Conservation (phyloP, 2,797 vertebrate genomes). For the Molossus molossus region DNA sequence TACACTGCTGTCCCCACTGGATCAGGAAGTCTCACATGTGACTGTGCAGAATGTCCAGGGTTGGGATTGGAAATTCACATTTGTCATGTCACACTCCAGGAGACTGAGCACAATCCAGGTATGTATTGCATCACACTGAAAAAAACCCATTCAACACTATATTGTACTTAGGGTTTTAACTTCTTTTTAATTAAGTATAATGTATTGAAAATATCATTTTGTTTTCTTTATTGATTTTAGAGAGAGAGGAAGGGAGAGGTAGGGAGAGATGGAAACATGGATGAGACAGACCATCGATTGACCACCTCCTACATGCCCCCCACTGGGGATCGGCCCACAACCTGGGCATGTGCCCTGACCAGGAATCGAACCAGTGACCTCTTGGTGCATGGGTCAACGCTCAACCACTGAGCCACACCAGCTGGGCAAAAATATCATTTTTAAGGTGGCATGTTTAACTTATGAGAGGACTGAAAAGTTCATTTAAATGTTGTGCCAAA, state of each 20-base stretch:
- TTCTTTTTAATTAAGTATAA: conserved; percentile 33
- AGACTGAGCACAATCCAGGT: background rate
- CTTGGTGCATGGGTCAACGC: too few relatives aligned
- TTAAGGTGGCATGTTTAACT: conserved; percentile 37
- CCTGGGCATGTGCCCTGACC: too few relatives aligned
- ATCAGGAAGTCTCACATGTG: background rate
- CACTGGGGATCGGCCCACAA: too few relatives aligned
- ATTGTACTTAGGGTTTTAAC: background rate
- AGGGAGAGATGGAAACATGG: too few relatives aligned
- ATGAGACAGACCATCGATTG: too few relatives aligned
- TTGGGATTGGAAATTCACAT: conserved; percentile 1
- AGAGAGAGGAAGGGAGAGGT: too few relatives aligned
- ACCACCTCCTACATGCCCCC: too few relatives aligned
- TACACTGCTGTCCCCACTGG: background rate
- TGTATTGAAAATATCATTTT: background rate
- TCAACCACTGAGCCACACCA: too few relatives aligned
- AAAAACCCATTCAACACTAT: background rate
- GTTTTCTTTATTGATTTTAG: background rate
- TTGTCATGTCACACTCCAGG: background rate
- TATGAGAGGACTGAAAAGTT: conserved; percentile 17
- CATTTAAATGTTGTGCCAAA: background rate
- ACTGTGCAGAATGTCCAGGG: background rate
- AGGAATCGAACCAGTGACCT: too few relatives aligned
- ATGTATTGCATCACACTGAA: background rate
- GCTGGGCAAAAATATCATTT: background rate